phyloP scores from a whole-genome alignment of 1,140 invertebrate species.

The Sarcophaga peregrina region DNA sequence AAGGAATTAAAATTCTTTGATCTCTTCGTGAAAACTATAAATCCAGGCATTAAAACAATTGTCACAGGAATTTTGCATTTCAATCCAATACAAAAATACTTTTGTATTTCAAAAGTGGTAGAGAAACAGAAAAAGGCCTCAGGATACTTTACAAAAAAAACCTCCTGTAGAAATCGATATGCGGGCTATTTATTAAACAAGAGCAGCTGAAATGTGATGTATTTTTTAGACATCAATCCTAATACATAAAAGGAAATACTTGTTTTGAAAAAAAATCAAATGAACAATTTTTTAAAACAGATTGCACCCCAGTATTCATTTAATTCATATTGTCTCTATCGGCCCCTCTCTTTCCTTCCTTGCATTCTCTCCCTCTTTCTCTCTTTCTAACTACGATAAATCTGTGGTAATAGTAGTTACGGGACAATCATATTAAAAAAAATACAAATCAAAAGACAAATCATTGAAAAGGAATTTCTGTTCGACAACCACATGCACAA shows the following conservation, averaged over 20 bases:
- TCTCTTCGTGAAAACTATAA: no score
- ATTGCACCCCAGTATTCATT: neutral
- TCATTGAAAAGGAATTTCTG: no score
- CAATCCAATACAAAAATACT: no score
- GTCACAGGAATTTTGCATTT: no score
- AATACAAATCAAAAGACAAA: no score
- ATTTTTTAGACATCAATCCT: neutral
- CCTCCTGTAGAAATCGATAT: slow-evolving; percentile 2
- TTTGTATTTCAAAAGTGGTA: neutral
- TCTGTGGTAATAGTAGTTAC: neutral
- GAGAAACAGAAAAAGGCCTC: neutral
- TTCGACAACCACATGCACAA: no score
- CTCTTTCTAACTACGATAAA: neutral
- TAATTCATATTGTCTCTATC: neutral
- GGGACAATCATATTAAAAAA: no score
- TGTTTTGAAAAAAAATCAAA: neutral
- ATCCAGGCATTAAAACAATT: no score
- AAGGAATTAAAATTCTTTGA: no score
- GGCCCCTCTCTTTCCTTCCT: no score
- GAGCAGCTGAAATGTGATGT: neutral
- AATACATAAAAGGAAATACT: neutral
- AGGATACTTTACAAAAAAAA: neutral
- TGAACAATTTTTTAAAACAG: neutral
- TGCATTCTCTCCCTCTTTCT: neutral
- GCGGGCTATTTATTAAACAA: slow-evolving; percentile 15